phyloP scores from a whole-genome alignment of 2,113 vertebrate species.

The Plecotus auritus region DNA sequence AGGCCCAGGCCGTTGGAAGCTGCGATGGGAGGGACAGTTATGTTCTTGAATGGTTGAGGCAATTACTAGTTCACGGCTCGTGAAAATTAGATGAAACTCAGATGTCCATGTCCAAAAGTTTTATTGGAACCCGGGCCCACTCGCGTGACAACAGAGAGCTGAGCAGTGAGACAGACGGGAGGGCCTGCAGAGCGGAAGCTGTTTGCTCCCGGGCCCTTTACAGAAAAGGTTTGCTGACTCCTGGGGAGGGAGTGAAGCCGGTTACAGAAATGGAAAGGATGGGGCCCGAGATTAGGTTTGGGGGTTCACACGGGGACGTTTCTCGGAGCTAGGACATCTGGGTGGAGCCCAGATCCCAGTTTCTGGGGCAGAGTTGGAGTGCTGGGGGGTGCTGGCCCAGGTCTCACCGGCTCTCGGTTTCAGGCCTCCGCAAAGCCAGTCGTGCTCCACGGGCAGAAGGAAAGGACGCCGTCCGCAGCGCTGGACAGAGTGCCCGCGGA shows the following conservation, averaged over 20 bases:
- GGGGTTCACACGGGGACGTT: not conserved
- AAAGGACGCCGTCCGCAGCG: not conserved
- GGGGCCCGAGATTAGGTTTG: not conserved
- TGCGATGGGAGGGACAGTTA: not conserved
- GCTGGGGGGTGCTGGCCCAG: accelerated
- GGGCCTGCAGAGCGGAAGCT: not conserved
- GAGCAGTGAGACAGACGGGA: not conserved
- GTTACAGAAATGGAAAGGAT: not conserved
- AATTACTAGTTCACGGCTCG: not conserved
- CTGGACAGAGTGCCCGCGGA: accelerated
- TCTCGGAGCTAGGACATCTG: accelerated
- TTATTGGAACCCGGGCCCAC: not conserved
- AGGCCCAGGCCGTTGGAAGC: not conserved
- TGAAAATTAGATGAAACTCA: not conserved
- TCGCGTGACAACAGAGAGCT: accelerated
- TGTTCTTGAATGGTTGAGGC: not conserved
- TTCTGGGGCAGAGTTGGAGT: not conserved
- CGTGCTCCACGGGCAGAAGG: accelerated
- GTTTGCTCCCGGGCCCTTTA: not conserved
- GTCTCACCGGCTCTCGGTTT: not conserved
- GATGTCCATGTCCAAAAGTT: not conserved
- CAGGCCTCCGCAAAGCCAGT: not conserved
- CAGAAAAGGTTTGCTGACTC: not conserved
- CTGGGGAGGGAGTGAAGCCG: not conserved
- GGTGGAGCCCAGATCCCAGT: not conserved